These are phyloP conservation scores for Nasonia vitripennis DNA, from an alignment of 1,140 invertebrate genomes.

Conservation along the genomic window DNA sequence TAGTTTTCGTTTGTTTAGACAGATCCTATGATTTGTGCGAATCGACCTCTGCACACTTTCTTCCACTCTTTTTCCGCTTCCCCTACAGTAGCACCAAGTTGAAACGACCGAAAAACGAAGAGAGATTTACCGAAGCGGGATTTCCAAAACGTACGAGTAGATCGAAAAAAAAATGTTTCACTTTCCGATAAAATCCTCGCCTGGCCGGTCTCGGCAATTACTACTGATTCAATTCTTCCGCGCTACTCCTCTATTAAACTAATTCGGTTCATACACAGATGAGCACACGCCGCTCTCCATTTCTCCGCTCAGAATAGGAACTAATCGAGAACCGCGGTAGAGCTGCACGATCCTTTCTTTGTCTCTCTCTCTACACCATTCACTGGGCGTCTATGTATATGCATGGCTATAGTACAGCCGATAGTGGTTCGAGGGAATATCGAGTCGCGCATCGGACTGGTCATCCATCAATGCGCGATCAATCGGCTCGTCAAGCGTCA, in stretches of 20 bases:
- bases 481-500: constrained; percentile 23
- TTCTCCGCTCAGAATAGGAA: neutral
- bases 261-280: neutral
- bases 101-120: neutral
- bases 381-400: neutral
- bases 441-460: neutral
- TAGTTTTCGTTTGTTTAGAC: neutral
- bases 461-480: constrained; percentile 19
- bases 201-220: neutral
- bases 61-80: neutral
- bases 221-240: neutral
- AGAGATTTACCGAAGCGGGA: neutral
- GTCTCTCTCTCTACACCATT: neutral
- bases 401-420: neutral
- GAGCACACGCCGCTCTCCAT: neutral
- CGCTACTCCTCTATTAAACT: neutral
- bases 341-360: neutral
- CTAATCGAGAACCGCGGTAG: neutral
- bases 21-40: neutral
- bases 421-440: neutral
- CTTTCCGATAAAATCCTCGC: too few species aligned
- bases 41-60: neutral
- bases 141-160: neutral
- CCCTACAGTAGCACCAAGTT: neutral
- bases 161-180: neutral